Base-by-base conservation (phyloP, 1,140 invertebrate species). In the Bathynomus jamesi region DNA sequence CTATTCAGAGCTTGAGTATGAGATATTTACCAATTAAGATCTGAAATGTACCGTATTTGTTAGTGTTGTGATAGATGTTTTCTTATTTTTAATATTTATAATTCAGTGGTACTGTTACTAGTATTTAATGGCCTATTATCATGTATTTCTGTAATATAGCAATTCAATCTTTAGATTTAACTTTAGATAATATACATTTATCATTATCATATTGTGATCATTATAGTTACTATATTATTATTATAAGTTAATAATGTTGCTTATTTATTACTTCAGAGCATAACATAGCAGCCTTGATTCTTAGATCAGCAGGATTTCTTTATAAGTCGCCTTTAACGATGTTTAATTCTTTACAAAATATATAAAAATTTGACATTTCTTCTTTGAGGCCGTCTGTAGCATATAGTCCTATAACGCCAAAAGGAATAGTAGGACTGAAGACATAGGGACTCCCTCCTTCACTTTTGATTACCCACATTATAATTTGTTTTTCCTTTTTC, bases 401-500 rank as follows among this genome's bases (percentile, higher is more conserved):
- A n/a, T n/a, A n/a, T n/a, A n/a, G n/a, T n/a, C n/a, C n/a, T n/a
- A n/a, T n/a, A n/a, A n/a, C n/a, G n/a, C n/a, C n/a, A n/a, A n/a
- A n/a, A n/a, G n/a, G n/a, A n/a, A n/a, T n/a, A n/a, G n/a, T n/a
- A n/a, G n/a, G n/a, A n/a, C n/a, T n/a, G n/a, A n/a, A n/a, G n/a
- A n/a, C n/a, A n/a, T n/a, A n/a, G n/a, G n/a, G n/a, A n/a, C n/a
- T n/a, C n/a, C n/a, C n/a, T n/a, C n/a, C n/a, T n/a, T n/a, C n/a
- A n/a, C n/a, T n/a, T n/a, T n/a, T n/a, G n/a, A 53, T 53, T 53
- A 5, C 40, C 40, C 40, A 53, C 40, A 53, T 53, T 53, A 53
- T 53, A 61, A 31, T 69, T 69, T 30, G 66, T 68, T 68, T 32
- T 46, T 68, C 66, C 60, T 68, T 69, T 61, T 69, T 61, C 67